A percentile compares a stretch with the other conserved stretches of the same genome.
phyloP scores from a whole-genome alignment of 2,113 vertebrate genomes.

The Xenopus laevis region DNA sequence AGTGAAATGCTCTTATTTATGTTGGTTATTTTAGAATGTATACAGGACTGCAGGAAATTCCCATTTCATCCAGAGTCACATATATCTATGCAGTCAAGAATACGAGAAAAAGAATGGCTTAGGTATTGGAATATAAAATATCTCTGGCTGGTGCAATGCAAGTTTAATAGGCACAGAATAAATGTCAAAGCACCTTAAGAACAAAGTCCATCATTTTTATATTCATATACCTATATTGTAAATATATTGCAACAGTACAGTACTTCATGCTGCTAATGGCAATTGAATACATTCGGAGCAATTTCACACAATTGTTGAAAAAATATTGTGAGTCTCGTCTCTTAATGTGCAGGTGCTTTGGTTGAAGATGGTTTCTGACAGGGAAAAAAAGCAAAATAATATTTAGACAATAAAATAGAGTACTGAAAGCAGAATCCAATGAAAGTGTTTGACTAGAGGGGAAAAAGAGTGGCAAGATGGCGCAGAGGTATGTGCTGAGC shows the following conservation, averaged over 20 bases:
- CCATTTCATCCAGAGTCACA: too few relatives aligned
- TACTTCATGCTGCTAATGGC: neutral
- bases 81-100: too few relatives aligned
- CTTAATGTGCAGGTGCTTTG: conserved; percentile 32
- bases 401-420: conserved; percentile 5
- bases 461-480: conserved; percentile 37
- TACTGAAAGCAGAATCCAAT: conserved; percentile 18
- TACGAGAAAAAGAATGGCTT: too few relatives aligned
- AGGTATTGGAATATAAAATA: too few relatives aligned
- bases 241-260: too few relatives aligned
- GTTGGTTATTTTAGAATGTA: too few relatives aligned
- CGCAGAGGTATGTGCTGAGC: conserved; percentile 46
- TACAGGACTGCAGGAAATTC: too few relatives aligned
- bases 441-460: conserved; percentile 25
- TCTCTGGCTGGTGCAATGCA: too few relatives aligned
- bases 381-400: conserved; percentile 28
- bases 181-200: neutral
- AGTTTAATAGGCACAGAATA: too few relatives aligned
- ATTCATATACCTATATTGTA: neutral
- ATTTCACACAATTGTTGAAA: conserved; percentile 38
- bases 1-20: neutral
- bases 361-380: conserved; percentile 51
- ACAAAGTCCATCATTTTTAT: neutral
- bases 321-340: conserved; percentile 48
- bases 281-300: neutral